Evolutionary conservation across 2,888 invertebrate genomes (phyloP).

Genomic region (Yponomeuta malinellus): DNA sequence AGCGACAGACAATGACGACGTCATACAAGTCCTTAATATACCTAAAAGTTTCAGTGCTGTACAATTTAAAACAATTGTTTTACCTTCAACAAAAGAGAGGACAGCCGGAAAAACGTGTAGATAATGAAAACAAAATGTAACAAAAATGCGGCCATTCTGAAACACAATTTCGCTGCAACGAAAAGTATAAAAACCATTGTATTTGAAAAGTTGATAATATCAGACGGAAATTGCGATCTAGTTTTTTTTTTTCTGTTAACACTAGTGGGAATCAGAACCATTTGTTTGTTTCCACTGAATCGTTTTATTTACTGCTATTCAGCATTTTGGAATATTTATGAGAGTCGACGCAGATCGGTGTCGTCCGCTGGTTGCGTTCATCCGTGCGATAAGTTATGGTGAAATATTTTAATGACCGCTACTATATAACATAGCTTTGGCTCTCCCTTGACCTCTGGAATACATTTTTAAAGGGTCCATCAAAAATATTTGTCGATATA

Average conservation of each 20-base stretch:
- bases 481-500: no score
- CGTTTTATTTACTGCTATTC: constrained; percentile 14
- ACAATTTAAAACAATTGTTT: no score
- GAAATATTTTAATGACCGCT: neutral
- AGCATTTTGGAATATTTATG: constrained; percentile 15
- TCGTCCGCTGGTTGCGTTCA: neutral
- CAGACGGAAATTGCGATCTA: neutral
- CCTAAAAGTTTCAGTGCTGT: no score
- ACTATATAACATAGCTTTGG: no score
- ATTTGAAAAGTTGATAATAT: constrained; percentile 5
- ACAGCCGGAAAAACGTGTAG: neutral
- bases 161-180: neutral
- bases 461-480: no score
- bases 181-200: neutral
- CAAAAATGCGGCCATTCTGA: neutral
- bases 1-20: no score
- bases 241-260: neutral
- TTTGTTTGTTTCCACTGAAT: constrained; percentile 13
- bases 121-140: neutral
- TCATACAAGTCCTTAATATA: no score
- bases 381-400: neutral
- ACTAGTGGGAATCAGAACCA: constrained; percentile 6
- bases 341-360: neutral
- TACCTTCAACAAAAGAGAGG: neutral
- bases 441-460: no score